Base-by-base conservation (phyloP, 2,113 vertebrate species). In the Tonatia bakeri region DNA sequence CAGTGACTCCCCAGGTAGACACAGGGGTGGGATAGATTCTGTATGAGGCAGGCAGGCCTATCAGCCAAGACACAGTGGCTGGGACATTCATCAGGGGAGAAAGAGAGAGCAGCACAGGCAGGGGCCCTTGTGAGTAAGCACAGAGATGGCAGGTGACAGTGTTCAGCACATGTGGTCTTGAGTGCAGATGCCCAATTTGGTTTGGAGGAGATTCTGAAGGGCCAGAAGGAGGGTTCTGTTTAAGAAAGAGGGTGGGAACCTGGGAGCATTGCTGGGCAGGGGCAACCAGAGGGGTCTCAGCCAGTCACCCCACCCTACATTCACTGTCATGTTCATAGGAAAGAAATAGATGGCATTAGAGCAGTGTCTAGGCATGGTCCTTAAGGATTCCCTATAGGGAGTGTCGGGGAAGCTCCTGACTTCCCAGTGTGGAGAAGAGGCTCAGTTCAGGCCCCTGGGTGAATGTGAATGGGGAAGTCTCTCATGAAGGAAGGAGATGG, bases 121-220 rank as follows among this genome's bases (percentile, higher is more conserved):
- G 33, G 61, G 16, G 4, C n/a, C 59, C 31, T 1, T 0, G 14
- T 6, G 4, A 47, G 59, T 26, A 6, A 45, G 47, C 47, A 38
- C 2, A 38, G 81, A 38, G 69, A 33, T 36, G 45, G 13, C 16
- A 40, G 10, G 22, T 16, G 15, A 24, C 31, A 14, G 31, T 17
- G 3, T 14, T 16, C 11, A 22, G 31, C 28, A 0, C 8, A 2
- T 0, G 11, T 1, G 1, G 8, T 36, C 45, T 69, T 38, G 43
- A 28, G 43, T 47, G 26, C 72, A 75, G 43, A 75, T 75, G 40
- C 15, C 72, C 15, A 24, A 10, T 45, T 10, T 15, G 40, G n/a
- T 87, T n/a, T 26, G 15, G 26, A 33, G 8, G 4, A 38, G 64
- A 17, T 40, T 28, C 54, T 61, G 79, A 31, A 15, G 54, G 36